Conservation (phyloP, 2,797 vertebrate species). For the Urocyon cinereoargenteus region DNA sequence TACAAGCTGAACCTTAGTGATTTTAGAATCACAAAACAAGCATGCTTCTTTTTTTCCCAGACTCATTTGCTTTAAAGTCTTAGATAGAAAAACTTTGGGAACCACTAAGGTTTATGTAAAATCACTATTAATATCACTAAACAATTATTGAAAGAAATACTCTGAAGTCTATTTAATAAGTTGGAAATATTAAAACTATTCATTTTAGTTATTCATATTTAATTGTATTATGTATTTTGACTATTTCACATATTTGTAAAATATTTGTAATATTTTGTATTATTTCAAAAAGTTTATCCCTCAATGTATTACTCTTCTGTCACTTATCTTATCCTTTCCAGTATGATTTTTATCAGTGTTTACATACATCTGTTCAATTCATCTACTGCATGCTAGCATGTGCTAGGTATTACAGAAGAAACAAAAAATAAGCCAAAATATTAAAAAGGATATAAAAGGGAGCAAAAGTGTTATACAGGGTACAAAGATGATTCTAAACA, state of each 20-base stretch:
- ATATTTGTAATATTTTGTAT: background rate
- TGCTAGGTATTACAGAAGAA: background rate
- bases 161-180: background rate
- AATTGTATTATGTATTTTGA: background rate
- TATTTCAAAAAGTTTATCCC: background rate
- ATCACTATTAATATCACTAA: background rate
- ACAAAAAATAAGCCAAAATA: background rate
- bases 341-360: background rate
- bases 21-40: conserved; percentile 5
- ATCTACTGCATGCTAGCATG: background rate
- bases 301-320: background rate
- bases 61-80: conserved; percentile 28
- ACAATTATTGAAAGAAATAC: conserved; percentile 46
- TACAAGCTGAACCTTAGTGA: background rate
- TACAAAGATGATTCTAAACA: conserved; percentile 30
- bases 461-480: background rate
- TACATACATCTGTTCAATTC: background rate
- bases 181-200: conserved; percentile 46
- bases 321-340: background rate
- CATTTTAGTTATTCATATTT: background rate
- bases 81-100: conserved; percentile 6
- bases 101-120: background rate
- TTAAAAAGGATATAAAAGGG: background rate
- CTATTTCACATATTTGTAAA: conserved; percentile 16
- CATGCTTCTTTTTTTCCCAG: background rate